These are phyloP conservation scores for Stenchaetothrips biformis DNA, from an alignment of 2,888 invertebrate genomes.

Conservation along the genomic window DNA sequence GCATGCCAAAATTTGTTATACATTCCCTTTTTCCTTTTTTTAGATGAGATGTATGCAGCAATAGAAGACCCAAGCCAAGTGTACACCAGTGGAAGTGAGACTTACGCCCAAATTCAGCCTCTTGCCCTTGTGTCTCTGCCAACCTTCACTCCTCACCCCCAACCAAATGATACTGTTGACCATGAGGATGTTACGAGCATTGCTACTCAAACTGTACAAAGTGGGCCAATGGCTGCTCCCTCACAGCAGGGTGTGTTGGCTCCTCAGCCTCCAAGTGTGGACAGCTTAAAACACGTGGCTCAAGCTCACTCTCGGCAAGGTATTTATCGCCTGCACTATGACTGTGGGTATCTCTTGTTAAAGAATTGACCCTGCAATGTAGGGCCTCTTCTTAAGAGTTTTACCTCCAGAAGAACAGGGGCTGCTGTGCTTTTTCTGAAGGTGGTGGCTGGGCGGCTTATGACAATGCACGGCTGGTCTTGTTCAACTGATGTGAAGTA, in stretches of 20 bases:
- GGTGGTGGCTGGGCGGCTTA: no score
- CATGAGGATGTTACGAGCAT: not conserved
- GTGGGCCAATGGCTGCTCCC: conserved; percentile 28
- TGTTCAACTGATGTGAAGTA: conserved; percentile 7
- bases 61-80: conserved; percentile 72
- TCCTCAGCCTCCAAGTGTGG: conserved; percentile 58
- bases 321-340: conserved; percentile 37
- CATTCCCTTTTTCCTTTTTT: conserved; percentile 33
- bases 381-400: not conserved
- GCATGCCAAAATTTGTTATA: conserved; percentile 18
- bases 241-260: conserved; percentile 41
- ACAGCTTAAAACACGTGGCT: conserved; percentile 56
- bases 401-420: not conserved
- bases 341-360: no score
- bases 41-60: conserved; percentile 87
- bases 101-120: conserved; percentile 79
- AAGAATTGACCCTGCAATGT: no score
- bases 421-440: no score
- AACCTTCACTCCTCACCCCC: not conserved
- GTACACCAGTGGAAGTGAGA: conserved; percentile 75
- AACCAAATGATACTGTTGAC: not conserved
- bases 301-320: conserved; percentile 58
- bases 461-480: not conserved
- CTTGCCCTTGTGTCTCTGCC: conserved; percentile 6
- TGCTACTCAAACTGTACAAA: conserved; percentile 12